Conservation (phyloP, 2,113 vertebrate species). For the Erythrocercus mccallii region DNA sequence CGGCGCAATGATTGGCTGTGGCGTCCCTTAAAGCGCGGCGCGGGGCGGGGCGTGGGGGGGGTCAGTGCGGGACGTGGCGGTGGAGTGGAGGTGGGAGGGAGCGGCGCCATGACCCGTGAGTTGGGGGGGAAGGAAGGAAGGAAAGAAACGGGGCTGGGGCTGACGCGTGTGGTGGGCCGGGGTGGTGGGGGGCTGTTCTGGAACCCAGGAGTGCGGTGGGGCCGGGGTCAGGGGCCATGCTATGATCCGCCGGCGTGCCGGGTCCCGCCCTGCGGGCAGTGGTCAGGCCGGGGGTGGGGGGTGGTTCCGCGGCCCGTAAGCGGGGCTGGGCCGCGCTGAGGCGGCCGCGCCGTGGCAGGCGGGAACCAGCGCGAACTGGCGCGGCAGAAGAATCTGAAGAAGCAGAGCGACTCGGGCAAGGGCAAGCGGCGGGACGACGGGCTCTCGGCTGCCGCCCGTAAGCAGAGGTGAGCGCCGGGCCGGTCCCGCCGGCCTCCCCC, state of each 20-base stretch:
- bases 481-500: neutral
- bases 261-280: neutral
- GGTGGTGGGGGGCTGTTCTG: neutral
- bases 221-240: neutral
- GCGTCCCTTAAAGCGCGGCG: neutral
- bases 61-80: slow-evolving; percentile 22
- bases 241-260: neutral
- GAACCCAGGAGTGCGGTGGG: neutral
- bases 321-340: neutral
- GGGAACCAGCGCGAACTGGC: slow-evolving; percentile 92
- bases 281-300: neutral
- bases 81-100: neutral
- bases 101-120: slow-evolving; percentile 15
- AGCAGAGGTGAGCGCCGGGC: neutral
- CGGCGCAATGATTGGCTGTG: neutral
- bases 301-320: neutral
- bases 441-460: neutral
- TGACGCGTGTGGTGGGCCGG: too few species aligned
- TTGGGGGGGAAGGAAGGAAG: neutral
- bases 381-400: slow-evolving; percentile 87
- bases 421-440: slow-evolving; percentile 70
- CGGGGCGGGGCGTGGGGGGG: neutral
- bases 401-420: slow-evolving; percentile 76
- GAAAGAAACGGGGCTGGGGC: neutral
- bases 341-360: slow-evolving; percentile 64